phyloP scores from a whole-genome alignment of 1,140 invertebrate species.

The Hermetia illucens region DNA sequence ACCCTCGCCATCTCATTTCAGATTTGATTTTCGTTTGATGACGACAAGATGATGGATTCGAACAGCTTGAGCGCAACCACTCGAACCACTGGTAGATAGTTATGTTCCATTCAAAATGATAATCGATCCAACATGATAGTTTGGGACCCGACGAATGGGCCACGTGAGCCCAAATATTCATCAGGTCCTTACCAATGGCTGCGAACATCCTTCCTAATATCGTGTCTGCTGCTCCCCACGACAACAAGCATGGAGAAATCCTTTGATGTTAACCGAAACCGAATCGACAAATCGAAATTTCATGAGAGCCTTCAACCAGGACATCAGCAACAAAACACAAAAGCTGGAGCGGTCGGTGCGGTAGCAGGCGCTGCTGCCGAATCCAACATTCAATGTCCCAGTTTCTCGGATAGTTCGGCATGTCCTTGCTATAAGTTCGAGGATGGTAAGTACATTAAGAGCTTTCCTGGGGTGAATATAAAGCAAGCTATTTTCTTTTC shows the following conservation, averaged over 20 bases:
- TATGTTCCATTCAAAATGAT: neutral
- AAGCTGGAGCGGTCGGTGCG: neutral
- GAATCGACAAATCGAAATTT: neutral
- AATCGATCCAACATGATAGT: neutral
- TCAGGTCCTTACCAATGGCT: neutral
- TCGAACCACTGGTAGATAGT: neutral
- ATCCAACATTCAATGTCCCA: conserved; percentile 44
- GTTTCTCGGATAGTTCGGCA: conserved; percentile 51
- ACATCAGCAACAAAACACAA: neutral
- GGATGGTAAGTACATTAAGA: conserved; percentile 55
- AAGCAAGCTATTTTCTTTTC: neutral
- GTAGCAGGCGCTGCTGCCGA: no score
- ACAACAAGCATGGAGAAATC: conserved; percentile 1
- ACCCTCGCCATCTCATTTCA: neutral
- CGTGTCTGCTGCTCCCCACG: neutral
- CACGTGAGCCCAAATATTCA: neutral
- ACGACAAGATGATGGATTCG: neutral
- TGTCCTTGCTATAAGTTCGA: conserved; percentile 86
- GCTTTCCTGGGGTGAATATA: no score
- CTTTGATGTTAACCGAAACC: conserved; percentile 1
- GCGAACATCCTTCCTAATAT: conserved; percentile 1
- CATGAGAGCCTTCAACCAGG: no score
- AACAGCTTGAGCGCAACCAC: no score
- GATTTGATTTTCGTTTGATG: neutral
- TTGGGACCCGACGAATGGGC: neutral